Percentiles rank a stretch among this genome's conserved stretches.
Conservation (phyloP, 2,888 invertebrate species). For the Baronia brevicornis region DNA sequence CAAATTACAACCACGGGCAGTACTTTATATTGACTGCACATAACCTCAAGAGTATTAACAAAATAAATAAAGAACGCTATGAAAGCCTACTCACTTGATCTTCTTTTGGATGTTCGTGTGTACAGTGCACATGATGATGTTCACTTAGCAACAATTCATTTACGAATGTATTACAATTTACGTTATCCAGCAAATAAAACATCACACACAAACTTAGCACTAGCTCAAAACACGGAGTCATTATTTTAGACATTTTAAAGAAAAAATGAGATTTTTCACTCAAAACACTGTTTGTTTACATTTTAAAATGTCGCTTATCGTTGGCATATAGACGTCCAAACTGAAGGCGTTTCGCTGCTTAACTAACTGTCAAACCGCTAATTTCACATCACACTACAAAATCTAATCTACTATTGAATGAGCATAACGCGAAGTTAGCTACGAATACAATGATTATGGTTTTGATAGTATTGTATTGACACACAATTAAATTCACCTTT, state of each 20-base stretch:
- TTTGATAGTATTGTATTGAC: too few species aligned
- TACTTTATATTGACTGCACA: too few species aligned
- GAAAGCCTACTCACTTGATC: constrained; percentile 79
- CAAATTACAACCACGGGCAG: too few species aligned
- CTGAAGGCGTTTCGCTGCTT: constrained; percentile 25
- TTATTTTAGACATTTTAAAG: constrained; percentile 33
- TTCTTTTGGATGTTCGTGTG: constrained; percentile 79
- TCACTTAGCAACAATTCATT: constrained; percentile 32
- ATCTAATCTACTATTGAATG: too few species aligned
- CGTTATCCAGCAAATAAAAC: constrained; percentile 22
- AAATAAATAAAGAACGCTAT: too few species aligned
- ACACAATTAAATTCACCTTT: too few species aligned
- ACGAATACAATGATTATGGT: too few species aligned
- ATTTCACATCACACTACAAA: too few species aligned
- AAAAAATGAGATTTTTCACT: constrained; percentile 29
- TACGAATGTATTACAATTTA: constrained; percentile 28
- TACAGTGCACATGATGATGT: constrained; percentile 67
- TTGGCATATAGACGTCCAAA: constrained; percentile 20
- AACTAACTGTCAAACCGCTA: too few species aligned
- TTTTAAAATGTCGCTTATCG: constrained; percentile 31
- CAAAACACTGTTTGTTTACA: constrained; percentile 53
- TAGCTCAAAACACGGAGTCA: constrained; percentile 25
- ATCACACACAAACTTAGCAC: constrained; percentile 34
- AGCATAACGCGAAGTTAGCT: too few species aligned
- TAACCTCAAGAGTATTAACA: too few species aligned